Base-by-base conservation (phyloP, 2,113 vertebrate species). In the Lophura nycthemera region DNA sequence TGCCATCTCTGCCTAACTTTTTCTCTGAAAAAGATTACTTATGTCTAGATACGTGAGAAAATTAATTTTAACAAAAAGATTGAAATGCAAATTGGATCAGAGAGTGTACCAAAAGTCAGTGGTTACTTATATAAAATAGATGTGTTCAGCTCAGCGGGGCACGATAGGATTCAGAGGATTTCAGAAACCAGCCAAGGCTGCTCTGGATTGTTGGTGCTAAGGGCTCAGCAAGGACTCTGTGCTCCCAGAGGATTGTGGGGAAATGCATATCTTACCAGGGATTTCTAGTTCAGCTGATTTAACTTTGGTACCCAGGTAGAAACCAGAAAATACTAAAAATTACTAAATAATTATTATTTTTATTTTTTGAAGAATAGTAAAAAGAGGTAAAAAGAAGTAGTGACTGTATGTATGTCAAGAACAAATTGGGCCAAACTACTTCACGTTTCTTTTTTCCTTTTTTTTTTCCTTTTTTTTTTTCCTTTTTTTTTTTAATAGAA, bases 21-120 rank as follows among this genome's bases (percentile, higher is more conserved):
- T n/a, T 94, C n/a, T 48, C 17, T 13, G 9, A 1, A 29, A 93
- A 81, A 91, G 42, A 81, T 90, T 84, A 78, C 76, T 75, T 95
- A 69, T 60, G 57, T 77, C 83, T 88, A 94, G 88, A 83, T 52
- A 75, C 16, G 75, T 29, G 86, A 67, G 70, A 88, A 94, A 95
- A 94, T 92, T 93, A 96, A 88, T 92, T 94, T 90, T 69, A 92
- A 83, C 29, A 93, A 64, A 88, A 74, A 69, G 38, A 88, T 88
- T 93, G 86, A 90, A 93, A 94, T 95, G 86, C 27, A 94, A 78
- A 93, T 90, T 48, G 94, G 69, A 86, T 88, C 61, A 72, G 32
- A 47, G 69, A 86, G 42, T 67, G 38, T 93, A 94, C 12, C 5
- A 72, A 77, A 86, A 88, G 57, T 88, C 57, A 75, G 24, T 0